These are phyloP conservation scores for Aspidoscelis tigris DNA, from an alignment of 2,113 vertebrate species.

Conservation along the genomic window DNA sequence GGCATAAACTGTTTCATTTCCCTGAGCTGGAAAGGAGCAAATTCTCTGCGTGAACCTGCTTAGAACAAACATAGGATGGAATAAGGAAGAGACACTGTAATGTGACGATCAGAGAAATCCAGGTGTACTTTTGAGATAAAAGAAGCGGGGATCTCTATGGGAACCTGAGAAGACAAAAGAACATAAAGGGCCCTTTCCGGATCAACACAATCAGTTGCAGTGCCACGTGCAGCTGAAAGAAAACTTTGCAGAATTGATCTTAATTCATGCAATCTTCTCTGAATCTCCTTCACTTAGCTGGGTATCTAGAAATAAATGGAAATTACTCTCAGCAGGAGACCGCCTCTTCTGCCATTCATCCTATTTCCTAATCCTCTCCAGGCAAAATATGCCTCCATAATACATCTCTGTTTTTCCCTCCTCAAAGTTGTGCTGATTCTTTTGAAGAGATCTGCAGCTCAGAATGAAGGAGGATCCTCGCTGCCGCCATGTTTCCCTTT, in stretches of 20 bases:
- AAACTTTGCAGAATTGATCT: conserved; percentile 28
- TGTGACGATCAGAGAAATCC: background rate
- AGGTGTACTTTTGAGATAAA: background rate
- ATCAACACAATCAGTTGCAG: background rate
- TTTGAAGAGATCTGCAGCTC: conserved; percentile 31
- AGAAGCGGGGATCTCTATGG: background rate
- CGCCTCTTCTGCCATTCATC: conserved; percentile 31
- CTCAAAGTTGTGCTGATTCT: background rate
- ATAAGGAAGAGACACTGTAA: background rate
- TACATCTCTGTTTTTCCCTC: background rate
- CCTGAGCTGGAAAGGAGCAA: background rate
- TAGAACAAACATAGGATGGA: no score
- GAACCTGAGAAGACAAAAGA: background rate
- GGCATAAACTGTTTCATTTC: background rate
- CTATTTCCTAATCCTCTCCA: conserved; percentile 58
- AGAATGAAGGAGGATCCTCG: no score
- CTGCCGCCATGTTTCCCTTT: background rate
- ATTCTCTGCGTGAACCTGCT: background rate
- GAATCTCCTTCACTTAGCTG: conserved; percentile 21
- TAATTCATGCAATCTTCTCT: conserved; percentile 55
- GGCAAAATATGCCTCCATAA: conserved; percentile 29
- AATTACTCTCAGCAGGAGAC: conserved; percentile 53
- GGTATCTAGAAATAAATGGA: conserved; percentile 41
- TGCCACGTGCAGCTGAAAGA: background rate
- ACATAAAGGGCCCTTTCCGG: background rate